phyloP scores from a whole-genome alignment of 2,888 invertebrate species.

The Eristalis intricaria region DNA sequence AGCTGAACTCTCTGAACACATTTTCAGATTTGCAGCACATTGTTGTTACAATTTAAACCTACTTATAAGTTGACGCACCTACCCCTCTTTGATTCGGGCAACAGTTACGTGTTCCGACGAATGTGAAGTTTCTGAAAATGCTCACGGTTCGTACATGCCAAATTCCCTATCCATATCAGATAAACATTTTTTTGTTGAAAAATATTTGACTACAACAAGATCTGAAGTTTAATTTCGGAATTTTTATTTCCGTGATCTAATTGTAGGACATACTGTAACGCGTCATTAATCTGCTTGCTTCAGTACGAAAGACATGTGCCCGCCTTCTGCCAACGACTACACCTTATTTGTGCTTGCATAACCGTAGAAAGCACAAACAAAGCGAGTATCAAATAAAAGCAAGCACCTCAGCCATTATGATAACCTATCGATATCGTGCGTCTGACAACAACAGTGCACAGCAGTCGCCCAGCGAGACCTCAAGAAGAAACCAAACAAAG shows the following conservation, averaged over 20 bases:
- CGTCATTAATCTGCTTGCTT: not conserved
- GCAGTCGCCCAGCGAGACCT: not conserved
- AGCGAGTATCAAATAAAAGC: conserved; percentile 9
- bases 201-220: too few relatives aligned
- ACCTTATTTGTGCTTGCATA: conserved; percentile 23
- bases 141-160: too few relatives aligned
- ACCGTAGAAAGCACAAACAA: conserved; percentile 34
- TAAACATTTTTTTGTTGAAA: too few relatives aligned
- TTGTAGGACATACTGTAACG: conserved; percentile 25
- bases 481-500: conserved; percentile 16
- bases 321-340: not conserved
- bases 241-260: not conserved
- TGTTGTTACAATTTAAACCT: too few relatives aligned
- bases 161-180: too few relatives aligned
- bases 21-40: too few relatives aligned
- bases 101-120: too few relatives aligned
- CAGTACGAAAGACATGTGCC: conserved; percentile 14
- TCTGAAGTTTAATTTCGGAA: too few relatives aligned
- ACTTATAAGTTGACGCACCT: too few relatives aligned
- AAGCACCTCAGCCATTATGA: not conserved
- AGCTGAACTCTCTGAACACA: too few relatives aligned
- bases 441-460: not conserved
- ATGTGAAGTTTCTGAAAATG: too few relatives aligned
- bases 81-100: too few relatives aligned
- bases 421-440: not conserved